Percentiles rank a stretch among this genome's conserved stretches.
Evolutionary conservation across 2,797 vertebrate genomes (phyloP).

Genomic region (Clarias platycephalus): DNA sequence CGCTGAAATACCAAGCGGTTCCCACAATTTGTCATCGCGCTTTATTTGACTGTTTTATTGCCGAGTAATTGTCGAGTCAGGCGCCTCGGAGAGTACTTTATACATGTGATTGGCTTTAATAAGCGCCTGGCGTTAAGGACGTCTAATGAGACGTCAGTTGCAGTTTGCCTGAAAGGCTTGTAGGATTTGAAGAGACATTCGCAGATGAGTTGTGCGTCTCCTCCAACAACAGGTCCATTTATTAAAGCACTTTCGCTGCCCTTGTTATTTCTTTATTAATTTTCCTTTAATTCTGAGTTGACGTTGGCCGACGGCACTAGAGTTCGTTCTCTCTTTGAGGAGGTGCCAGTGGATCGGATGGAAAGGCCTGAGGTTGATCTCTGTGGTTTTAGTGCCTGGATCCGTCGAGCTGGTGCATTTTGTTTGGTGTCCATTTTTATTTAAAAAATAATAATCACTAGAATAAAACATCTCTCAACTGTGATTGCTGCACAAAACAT

Average conservation of each 20-base stretch:
- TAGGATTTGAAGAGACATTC: constrained; percentile 45
- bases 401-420: neutral
- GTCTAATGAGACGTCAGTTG: constrained; percentile 57
- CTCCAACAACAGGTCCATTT: constrained; percentile 55
- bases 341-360: neutral
- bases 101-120: constrained; percentile 32
- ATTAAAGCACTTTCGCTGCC: constrained; percentile 5
- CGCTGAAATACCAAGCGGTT: neutral
- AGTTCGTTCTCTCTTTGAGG: neutral
- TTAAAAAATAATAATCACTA: neutral
- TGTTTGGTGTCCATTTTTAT: constrained; percentile 23
- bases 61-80: neutral
- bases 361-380: neutral
- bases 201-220: constrained; percentile 55
- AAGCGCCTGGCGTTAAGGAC: constrained; percentile 50
- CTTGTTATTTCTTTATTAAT: neutral
- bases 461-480: neutral
- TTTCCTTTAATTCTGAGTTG: neutral
- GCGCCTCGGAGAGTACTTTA: neutral
- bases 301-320: neutral
- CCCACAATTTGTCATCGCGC: neutral
- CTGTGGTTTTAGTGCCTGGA: neutral
- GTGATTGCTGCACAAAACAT: neutral
- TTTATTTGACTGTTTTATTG: neutral
- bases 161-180: constrained; percentile 55